Evolutionary conservation across 2,888 invertebrate genomes (phyloP).

Genomic region (Pachycephus smyrnensis): DNA sequence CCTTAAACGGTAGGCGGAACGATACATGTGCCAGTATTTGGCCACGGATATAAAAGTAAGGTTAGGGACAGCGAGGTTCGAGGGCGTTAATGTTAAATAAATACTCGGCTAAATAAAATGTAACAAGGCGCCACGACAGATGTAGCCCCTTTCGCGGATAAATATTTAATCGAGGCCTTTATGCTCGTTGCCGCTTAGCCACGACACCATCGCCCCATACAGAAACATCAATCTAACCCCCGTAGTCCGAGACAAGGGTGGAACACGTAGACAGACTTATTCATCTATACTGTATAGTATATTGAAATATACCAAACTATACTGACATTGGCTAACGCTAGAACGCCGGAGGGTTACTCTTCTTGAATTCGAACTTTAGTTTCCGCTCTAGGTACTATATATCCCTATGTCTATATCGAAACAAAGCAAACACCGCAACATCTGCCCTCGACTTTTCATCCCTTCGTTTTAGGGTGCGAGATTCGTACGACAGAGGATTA

Average conservation of each 20-base stretch:
- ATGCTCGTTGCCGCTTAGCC: conserved; percentile 3
- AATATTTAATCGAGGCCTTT: conserved; percentile 63
- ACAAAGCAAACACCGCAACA: conserved; percentile 38
- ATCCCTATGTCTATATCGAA: conserved; percentile 15
- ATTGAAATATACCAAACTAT: background rate
- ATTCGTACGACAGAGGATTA: background rate
- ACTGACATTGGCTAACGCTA: background rate
- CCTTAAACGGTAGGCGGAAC: conserved; percentile 32
- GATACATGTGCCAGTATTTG: conserved; percentile 50
- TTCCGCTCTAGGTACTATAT: background rate
- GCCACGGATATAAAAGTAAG: conserved; percentile 23
- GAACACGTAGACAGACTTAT: background rate
- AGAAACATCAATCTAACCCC: background rate
- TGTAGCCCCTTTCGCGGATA: conserved; percentile 39
- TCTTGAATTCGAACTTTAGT: background rate
- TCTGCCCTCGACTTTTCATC: conserved; percentile 17
- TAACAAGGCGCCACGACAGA: conserved; percentile 48
- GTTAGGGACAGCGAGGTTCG: conserved; percentile 20
- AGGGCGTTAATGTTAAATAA: conserved; percentile 63
- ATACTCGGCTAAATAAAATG: conserved; percentile 62
- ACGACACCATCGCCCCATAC: background rate
- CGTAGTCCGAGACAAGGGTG: background rate
- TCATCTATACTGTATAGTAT: background rate
- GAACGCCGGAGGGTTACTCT: background rate
- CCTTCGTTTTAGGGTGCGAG: background rate